Evolutionary conservation across 2,888 invertebrate species (phyloP), one percentile per base, ranked within the genome.

Genomic region (Drosophila infuscata): DNA sequence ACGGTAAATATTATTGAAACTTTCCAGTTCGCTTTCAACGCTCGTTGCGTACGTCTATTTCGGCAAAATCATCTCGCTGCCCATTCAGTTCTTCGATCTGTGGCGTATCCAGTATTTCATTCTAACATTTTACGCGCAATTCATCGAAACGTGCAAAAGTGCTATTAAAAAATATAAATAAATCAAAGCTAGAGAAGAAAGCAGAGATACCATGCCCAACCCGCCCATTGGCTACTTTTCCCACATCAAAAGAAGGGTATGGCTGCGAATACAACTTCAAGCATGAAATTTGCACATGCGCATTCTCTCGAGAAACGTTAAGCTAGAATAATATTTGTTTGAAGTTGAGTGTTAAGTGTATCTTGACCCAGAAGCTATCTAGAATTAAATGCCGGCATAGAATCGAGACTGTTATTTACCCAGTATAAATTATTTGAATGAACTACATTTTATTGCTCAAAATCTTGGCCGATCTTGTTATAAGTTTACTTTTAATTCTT

Each of bases 181-280:
- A 35, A 0, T 20, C 17, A n/a, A 57, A 51, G 29, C 5, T 57
- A 17, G 49, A n/a, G 30, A 60, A 51, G 29, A 29, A 20, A 38
- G 36, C 8, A 29, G 33, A 20, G n/a, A 20, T 30, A 74, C 20
- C 73, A 91, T 91, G 91, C 92, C 91, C 58, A 91, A 91, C 79
- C 91, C 88, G 43, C 75, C 91, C 15, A 87, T 89, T 70, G 92
- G 92, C 43, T 87, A 90, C 66, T 91, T 81, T 83, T 82, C 92
- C 3, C 81, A 80, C 30, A 70, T 88, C 38, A 92, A 91, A 56
- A 73, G 92, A 73, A 89, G 88, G 85, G 91, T 91, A 88, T 76
- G 82, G 38, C 29, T 32, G 3, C 1, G 3, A 38, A 36, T 29
- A 36, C 17, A 38, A 41, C 43, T 29, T 32, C 1, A 51, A 46